Evolutionary conservation across 2,113 vertebrate species (phyloP).

Genomic region (Lepus europaeus): DNA sequence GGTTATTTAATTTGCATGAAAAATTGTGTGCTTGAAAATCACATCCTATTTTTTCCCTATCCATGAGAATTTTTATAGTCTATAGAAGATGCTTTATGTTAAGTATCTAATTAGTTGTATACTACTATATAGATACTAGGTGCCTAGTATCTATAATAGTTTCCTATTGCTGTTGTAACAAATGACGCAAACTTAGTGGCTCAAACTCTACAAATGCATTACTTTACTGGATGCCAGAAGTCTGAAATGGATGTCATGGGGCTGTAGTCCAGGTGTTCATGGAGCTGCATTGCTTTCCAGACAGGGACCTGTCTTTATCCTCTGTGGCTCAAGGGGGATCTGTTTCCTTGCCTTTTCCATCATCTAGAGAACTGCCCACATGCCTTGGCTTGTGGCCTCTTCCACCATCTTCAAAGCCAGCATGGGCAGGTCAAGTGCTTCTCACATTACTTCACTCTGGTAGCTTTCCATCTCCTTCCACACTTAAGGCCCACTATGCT

Average conservation of each 20-base stretch:
- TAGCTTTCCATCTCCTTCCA: neutral
- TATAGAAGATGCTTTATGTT: neutral
- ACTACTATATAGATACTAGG: neutral
- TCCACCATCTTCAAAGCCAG: neutral
- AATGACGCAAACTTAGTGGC: neutral
- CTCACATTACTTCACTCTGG: neutral
- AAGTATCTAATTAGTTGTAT: neutral
- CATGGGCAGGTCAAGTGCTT: neutral
- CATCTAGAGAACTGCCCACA: no score
- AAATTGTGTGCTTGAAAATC: neutral
- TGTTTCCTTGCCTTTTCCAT: neutral
- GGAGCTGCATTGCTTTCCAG: neutral
- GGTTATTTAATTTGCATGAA: neutral
- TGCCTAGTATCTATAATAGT: neutral
- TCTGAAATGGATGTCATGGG: neutral
- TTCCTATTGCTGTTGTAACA: neutral
- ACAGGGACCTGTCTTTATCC: neutral
- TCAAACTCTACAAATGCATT: neutral
- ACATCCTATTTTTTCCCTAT: neutral
- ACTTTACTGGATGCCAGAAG: neutral
- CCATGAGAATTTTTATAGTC: neutral
- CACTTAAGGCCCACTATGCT: no score
- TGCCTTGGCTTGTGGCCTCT: neutral
- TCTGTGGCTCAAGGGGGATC: rapidly evolving
- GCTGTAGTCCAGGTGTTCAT: neutral